Evolutionary conservation across 2,888 invertebrate species (phyloP), one percentile per base, ranked within the genome.

Genomic region (Neoaliturus tenellus): DNA sequence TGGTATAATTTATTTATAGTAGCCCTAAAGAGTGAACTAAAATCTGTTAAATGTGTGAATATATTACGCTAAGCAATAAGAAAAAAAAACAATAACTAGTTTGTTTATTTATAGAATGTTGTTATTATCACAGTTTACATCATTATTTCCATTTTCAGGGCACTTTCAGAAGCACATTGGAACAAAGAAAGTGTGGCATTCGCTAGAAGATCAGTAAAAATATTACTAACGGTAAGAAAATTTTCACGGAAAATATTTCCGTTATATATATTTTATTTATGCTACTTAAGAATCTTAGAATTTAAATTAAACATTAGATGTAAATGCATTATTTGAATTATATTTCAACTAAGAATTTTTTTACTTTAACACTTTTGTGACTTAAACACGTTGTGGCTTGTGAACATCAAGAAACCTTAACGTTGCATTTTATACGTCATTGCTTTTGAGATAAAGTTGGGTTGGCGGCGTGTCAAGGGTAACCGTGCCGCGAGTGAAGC

Each of bases 161-260:
- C 92, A 84, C 90, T 93, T 84, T 89, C 91, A 82, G 93, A 93
- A 87, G 91, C 92, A 80, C 91, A 91, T 88, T 93, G 93, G 93
- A 93, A 93, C 88, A 92, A 92, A 90, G 94, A 93, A 89, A 92
- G 91, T 88, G 92, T 91, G 88, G 91, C 93, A 87, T 92, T 94
- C 85, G 93, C 93, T 82, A 92, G 93, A 23, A 92, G 95, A 33
- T 92, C 94, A 17, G 91, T 93, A 0, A 92, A 93, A 84, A 91
- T 94, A 75, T 89, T 94, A 33, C 92, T 93, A 67, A 94, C 94
- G 85, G 93, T 93, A 89, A 92, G 92, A 31, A 62, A 20, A 44
- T n/a, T n/a, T n/a, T n/a, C n/a, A n/a, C n/a, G n/a, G n/a, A n/a
- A n/a, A n/a, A n/a, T n/a, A n/a, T n/a, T n/a, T n/a, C n/a, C n/a